Evolutionary conservation across 2,113 vertebrate species (phyloP).

Genomic region (Pandion haliaetus): DNA sequence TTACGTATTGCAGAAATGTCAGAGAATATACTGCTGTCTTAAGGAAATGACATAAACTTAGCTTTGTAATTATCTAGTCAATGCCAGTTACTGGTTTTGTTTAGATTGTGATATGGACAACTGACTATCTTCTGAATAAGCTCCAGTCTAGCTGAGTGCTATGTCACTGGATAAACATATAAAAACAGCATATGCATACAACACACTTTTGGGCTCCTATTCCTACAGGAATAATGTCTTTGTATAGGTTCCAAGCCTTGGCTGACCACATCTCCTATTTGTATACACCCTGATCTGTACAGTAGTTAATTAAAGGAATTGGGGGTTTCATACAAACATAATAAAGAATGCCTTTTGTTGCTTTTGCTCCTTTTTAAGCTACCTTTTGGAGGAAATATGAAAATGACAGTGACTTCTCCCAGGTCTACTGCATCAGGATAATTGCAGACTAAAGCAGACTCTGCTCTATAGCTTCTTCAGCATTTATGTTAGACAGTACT

Average conservation of each 20-base stretch:
- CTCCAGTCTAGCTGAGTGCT: background rate
- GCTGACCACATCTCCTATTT: background rate
- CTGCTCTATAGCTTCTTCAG: background rate
- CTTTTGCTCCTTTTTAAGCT: background rate
- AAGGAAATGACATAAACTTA: background rate
- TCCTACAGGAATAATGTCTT: background rate
- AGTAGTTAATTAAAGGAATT: background rate
- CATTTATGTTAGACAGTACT: background rate
- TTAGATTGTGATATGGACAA: background rate
- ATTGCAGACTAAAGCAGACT: background rate
- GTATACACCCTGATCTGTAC: background rate
- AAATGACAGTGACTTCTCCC: background rate
- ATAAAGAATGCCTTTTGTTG: background rate
- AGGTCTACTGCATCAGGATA: background rate
- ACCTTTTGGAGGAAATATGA: background rate
- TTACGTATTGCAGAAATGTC: background rate
- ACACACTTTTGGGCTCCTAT: background rate
- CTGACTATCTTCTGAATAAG: background rate
- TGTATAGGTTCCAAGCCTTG: background rate
- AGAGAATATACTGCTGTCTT: background rate
- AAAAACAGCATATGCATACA: background rate
- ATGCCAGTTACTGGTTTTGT: background rate
- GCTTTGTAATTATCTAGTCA: background rate
- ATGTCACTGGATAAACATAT: background rate
- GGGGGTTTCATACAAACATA: background rate